Conservation (phyloP, 2,113 vertebrate species). For the Chloropsis hardwickii region DNA sequence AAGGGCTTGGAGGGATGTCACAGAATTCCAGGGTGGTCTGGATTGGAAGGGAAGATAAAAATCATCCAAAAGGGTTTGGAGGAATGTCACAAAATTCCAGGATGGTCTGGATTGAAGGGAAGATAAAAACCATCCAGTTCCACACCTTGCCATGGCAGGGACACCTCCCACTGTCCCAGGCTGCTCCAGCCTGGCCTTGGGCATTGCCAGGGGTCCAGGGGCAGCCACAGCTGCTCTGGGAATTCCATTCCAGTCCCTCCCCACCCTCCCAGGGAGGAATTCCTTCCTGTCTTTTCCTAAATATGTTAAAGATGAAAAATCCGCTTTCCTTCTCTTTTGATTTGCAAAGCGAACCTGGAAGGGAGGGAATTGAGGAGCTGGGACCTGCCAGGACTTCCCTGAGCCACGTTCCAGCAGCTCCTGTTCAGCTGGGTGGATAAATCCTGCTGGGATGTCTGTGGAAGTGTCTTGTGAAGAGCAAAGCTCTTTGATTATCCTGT, state of each 20-base stretch:
- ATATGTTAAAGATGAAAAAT: not conserved
- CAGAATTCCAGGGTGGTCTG: no score
- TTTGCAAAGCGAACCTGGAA: not conserved
- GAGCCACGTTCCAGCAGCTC: not conserved
- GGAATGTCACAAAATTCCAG: not conserved
- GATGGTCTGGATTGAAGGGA: not conserved
- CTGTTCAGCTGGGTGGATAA: not conserved
- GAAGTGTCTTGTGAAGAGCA: not conserved
- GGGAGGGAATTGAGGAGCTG: not conserved
- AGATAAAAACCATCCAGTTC: fast-evolving
- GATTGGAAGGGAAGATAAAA: no score
- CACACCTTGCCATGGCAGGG: not conserved
- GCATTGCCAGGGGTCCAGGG: not conserved
- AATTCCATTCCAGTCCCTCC: not conserved
- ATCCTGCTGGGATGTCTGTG: not conserved
- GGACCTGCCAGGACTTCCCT: not conserved
- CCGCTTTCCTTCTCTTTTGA: not conserved
- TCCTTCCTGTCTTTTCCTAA: not conserved
- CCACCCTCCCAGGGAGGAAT: not conserved
- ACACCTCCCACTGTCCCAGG: not conserved
- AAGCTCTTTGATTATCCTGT: slow-evolving; percentile 27
- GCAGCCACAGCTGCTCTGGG: not conserved
- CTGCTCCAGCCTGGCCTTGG: not conserved
- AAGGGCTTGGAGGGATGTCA: no score
- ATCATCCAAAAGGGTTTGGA: no score